Base-by-base conservation (phyloP, 2,888 invertebrate species). In the Ennomos fuscantarius region DNA sequence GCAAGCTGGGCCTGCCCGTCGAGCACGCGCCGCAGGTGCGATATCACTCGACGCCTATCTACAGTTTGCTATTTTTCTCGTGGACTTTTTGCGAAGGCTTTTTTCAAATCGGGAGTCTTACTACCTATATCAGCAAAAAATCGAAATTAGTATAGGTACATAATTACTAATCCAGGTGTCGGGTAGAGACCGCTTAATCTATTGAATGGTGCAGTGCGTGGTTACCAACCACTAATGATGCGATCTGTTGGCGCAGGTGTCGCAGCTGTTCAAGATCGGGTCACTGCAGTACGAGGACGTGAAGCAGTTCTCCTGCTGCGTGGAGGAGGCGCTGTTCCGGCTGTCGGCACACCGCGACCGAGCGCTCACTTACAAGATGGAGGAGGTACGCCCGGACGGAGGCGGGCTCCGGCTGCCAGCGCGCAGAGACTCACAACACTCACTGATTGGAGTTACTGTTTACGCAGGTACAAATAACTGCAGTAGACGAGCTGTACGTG, bases 251-350 rank as follows among this genome's bases (percentile, higher is more conserved):
- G 11, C 34, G 15, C 88, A 96, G 94, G 96, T 97, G 49, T 98
- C 99, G 9, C 98, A 99, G 87, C 93, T 99, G 56, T 96, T 99
- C 86, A 99, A 99, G 92, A 94, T 99, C 60, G 99, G 99, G 32
- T 97, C 97, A 3, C 94, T 98, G 79, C 94, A 90, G 78, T 98
- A 94, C 82, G 97, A 98, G 79, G 98, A 98, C 76, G 94, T 99
- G 90, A 97, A 97, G 82, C 96, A 96, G 84, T 98, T 99, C 88
- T 97, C 98, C 10, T 93, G 95, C 69, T 95, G 96, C 72, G 94
- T 99, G 58, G 99, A 99, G 86, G 99, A 99, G 88, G 95, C 98
- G 8, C 93, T 99, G 66, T 99, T 98, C 86, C 94, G 94, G 50
- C 92, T 99, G 70, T 89, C 95, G 8, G 97, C 97, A 33, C 96